A percentile compares a stretch with the other conserved stretches of the same genome.
Evolutionary conservation across 2,113 vertebrate species (phyloP).

Genomic region (Porphyrio hochstetteri): DNA sequence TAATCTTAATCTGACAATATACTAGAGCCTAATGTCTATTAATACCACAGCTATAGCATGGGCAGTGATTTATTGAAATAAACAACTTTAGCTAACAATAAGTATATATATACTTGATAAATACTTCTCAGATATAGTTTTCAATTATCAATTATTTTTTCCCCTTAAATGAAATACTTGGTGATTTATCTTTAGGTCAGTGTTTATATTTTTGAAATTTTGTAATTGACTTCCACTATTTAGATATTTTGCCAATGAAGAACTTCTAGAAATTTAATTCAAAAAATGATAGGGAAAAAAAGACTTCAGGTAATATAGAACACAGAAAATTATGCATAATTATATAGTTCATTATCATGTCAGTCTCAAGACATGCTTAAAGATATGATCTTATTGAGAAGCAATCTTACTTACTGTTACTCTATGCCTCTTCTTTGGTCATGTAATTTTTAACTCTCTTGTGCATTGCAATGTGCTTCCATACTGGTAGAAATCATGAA

Average conservation of each 20-base stretch:
- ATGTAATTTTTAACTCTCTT: background rate
- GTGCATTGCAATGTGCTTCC: background rate
- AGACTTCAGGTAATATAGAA: background rate
- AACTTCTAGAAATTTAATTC: background rate
- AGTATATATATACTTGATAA: background rate
- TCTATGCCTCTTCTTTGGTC: background rate
- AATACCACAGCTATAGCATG: background rate
- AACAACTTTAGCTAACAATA: background rate
- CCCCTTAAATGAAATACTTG: background rate
- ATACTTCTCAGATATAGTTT: background rate
- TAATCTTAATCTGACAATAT: background rate
- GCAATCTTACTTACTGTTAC: background rate
- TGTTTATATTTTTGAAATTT: background rate
- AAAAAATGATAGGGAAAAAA: background rate
- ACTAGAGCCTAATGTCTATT: background rate
- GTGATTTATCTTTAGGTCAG: background rate
- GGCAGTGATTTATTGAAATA: background rate
- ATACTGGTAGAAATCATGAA: background rate
- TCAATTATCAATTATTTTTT: background rate
- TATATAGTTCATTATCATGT: background rate
- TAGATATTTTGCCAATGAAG: background rate
- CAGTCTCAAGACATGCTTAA: background rate
- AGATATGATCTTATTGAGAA: background rate
- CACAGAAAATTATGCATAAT: background rate
- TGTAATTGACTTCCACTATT: background rate